Evolutionary conservation across 1,140 invertebrate species (phyloP).

Genomic region (Hesperophylax magnus): DNA sequence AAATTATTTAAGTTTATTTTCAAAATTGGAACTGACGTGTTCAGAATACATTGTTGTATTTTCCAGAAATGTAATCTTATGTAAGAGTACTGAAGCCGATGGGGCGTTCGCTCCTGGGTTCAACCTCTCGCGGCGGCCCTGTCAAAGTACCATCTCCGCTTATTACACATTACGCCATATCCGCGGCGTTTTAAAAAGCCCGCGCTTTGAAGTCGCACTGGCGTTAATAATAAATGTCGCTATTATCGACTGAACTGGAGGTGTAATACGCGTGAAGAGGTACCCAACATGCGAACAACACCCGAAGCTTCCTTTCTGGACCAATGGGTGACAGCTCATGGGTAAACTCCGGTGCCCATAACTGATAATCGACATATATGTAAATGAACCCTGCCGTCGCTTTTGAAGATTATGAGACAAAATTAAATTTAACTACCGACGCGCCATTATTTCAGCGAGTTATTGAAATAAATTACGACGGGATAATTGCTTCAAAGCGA

Average conservation of each 20-base stretch:
- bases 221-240: conserved; percentile 46
- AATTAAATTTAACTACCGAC: conserved; percentile 36
- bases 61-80: no score
- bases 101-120: no score
- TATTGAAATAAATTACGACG: conserved; percentile 28
- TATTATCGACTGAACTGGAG: conserved; percentile 9
- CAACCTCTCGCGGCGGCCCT: no score
- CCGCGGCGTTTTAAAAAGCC: conserved; percentile 36
- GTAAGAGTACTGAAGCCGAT: no score
- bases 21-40: no score
- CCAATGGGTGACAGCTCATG: conserved; percentile 43
- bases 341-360: conserved; percentile 35
- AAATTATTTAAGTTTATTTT: no score
- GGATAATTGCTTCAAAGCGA: conserved; percentile 31
- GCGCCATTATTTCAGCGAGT: conserved; percentile 28
- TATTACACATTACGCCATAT: background rate
- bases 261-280: conserved; percentile 41
- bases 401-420: conserved; percentile 36
- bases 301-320: conserved; percentile 31
- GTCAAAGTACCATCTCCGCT: no score
- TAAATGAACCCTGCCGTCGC: conserved; percentile 15
- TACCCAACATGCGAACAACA: conserved; percentile 33
- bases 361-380: conserved; percentile 40
- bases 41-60: no score
- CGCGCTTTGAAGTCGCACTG: conserved; percentile 44